These are phyloP conservation scores for Zaprionus lineosus DNA, from an alignment of 2,888 invertebrate species.

Conservation along the genomic window DNA sequence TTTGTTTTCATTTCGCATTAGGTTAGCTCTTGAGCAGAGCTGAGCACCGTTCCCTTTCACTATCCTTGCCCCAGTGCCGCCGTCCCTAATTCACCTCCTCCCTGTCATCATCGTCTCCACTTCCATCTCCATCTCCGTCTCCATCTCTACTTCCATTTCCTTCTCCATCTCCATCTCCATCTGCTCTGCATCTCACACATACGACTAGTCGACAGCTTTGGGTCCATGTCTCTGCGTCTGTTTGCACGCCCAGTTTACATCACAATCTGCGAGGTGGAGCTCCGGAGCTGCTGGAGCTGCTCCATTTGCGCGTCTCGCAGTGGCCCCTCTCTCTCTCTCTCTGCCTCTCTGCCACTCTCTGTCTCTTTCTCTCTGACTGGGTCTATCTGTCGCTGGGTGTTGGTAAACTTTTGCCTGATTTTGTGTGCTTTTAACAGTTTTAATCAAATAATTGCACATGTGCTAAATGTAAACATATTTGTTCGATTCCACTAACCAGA, in stretches of 20 bases:
- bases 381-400: slow-evolving; percentile 45
- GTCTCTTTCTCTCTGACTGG: neutral
- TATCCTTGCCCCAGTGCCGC: too few relatives aligned
- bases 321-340: neutral
- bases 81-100: too few relatives aligned
- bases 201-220: slow-evolving; percentile 2
- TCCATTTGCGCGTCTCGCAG: slow-evolving; percentile 61
- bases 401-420: slow-evolving; percentile 78
- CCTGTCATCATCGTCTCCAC: neutral
- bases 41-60: slow-evolving; percentile 15
- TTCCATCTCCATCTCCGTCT: slow-evolving; percentile 3
- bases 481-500: slow-evolving; percentile 81
- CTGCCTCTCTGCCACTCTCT: slow-evolving; percentile 2
- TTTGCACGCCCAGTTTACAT: slow-evolving; percentile 76
- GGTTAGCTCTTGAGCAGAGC: slow-evolving; percentile 54
- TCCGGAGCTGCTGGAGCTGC: slow-evolving; percentile 38
- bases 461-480: slow-evolving; percentile 82
- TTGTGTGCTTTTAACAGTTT: slow-evolving; percentile 81
- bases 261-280: slow-evolving; percentile 63
- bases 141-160: too few relatives aligned
- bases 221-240: slow-evolving; percentile 45
- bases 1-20: slow-evolving; percentile 80
- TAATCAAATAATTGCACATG: slow-evolving; percentile 82
- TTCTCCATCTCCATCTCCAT: neutral
- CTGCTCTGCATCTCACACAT: neutral